Evolutionary conservation across 2,113 vertebrate genomes (phyloP).

Genomic region (Gymnocephalus cernua): DNA sequence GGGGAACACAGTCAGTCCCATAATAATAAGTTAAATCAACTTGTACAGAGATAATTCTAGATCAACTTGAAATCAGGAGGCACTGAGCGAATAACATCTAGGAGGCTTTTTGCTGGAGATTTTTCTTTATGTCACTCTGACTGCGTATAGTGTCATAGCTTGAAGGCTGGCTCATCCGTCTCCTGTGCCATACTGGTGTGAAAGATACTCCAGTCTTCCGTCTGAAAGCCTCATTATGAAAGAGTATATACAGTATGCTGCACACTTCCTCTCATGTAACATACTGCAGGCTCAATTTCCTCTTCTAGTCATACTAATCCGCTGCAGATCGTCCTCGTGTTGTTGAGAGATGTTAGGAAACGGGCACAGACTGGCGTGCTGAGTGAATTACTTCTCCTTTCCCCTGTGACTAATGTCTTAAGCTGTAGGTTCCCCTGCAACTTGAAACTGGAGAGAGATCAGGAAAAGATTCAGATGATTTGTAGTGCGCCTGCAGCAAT

Average conservation of each 20-base stretch:
- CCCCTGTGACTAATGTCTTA: constrained; percentile 72
- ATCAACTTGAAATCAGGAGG: constrained; percentile 13
- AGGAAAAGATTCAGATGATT: constrained; percentile 72
- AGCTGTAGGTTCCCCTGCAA: constrained; percentile 61
- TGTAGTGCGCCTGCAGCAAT: constrained; percentile 61
- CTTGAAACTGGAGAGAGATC: constrained; percentile 67
- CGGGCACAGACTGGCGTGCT: constrained; percentile 14
- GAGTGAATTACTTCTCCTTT: constrained; percentile 55
- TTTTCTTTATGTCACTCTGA: background rate
- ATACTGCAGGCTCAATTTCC: constrained; percentile 37
- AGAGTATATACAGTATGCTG: constrained; percentile 3
- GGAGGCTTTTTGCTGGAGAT: background rate
- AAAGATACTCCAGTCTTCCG: background rate
- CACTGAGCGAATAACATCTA: background rate
- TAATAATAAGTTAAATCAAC: constrained; percentile 20
- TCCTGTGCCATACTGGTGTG: background rate
- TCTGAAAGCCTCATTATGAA: constrained; percentile 10
- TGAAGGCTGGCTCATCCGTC: constrained; percentile 19
- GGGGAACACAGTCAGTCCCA: background rate
- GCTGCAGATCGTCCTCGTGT: constrained; percentile 26
- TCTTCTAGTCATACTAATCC: constrained; percentile 36
- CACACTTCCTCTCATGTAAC: constrained; percentile 21
- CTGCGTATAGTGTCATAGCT: background rate
- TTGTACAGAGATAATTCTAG: background rate
- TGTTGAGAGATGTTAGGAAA: constrained; percentile 32